Conservation (phyloP, 2,113 vertebrate species). For the Puffinus mauretanicus region DNA sequence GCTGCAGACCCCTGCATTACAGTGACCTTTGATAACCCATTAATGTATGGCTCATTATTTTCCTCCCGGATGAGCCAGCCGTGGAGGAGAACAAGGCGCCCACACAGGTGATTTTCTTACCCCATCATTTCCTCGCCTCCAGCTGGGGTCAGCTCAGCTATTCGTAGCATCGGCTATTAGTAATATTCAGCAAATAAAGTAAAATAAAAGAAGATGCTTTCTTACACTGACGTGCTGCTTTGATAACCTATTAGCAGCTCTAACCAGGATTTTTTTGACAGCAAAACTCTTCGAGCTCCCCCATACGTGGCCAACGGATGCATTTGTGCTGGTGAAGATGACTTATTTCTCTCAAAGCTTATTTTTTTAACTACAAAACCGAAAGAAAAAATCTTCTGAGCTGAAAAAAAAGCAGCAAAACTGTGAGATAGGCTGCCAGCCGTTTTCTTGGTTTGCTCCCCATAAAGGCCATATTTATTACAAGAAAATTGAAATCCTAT, state of each 20-base stretch:
- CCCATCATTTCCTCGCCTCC: background rate
- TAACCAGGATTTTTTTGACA: background rate
- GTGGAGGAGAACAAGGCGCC: background rate
- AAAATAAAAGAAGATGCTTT: background rate
- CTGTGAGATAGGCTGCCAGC: background rate
- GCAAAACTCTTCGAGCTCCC: background rate
- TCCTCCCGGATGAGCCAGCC: background rate
- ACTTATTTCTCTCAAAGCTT: background rate
- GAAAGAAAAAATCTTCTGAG: background rate
- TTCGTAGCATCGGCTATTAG: background rate
- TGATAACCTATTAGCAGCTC: background rate
- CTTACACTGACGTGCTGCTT: background rate
- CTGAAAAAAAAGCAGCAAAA: background rate
- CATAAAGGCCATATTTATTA: conserved; percentile 56
- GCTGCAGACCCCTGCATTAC: background rate
- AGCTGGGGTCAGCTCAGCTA: background rate
- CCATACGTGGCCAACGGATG: background rate
- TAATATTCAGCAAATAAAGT: background rate
- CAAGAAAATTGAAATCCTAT: conserved; percentile 66
- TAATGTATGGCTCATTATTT: background rate
- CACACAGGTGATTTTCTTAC: background rate
- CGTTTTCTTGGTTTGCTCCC: conserved; percentile 43
- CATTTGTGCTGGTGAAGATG: background rate
- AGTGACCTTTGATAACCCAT: background rate
- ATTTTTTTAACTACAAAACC: background rate